phyloP scores from a whole-genome alignment of 2,888 invertebrate genomes.

The Eulithis testata region DNA sequence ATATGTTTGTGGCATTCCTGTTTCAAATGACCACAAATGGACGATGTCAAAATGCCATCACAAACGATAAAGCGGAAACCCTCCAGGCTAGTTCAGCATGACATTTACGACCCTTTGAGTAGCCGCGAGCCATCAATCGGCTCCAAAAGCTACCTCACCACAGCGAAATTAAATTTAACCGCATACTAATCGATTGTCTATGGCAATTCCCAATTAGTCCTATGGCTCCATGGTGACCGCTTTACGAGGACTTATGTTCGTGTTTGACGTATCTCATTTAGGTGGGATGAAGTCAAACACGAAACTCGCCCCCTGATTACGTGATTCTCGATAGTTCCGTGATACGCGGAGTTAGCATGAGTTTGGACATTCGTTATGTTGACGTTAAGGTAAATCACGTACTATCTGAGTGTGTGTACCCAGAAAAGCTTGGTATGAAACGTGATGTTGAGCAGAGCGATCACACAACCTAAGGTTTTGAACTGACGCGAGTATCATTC shows the following conservation, averaged over 20 bases:
- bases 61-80: background rate
- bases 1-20: too few relatives aligned
- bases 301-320: background rate
- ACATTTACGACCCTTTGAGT: background rate
- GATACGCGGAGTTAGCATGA: too few relatives aligned
- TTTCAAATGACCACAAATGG: too few relatives aligned
- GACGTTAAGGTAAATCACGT: too few relatives aligned
- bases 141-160: background rate
- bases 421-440: too few relatives aligned
- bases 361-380: too few relatives aligned
- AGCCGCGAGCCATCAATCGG: constrained; percentile 1
- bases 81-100: background rate
- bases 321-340: too few relatives aligned
- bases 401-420: too few relatives aligned
- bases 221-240: background rate
- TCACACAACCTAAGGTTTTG: too few relatives aligned
- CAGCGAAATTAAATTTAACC: constrained; percentile 9
- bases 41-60: background rate
- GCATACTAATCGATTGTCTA: constrained; percentile 14
- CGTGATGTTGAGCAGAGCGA: too few relatives aligned
- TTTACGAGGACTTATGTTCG: constrained; percentile 3
- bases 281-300: background rate
- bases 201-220: constrained; percentile 14
- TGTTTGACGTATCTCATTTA: constrained; percentile 2
- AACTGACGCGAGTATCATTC: too few relatives aligned